Percentiles rank a stretch among this genome's conserved stretches.
Conservation (phyloP, 1,140 invertebrate genomes). For the Aphidius gifuensis region DNA sequence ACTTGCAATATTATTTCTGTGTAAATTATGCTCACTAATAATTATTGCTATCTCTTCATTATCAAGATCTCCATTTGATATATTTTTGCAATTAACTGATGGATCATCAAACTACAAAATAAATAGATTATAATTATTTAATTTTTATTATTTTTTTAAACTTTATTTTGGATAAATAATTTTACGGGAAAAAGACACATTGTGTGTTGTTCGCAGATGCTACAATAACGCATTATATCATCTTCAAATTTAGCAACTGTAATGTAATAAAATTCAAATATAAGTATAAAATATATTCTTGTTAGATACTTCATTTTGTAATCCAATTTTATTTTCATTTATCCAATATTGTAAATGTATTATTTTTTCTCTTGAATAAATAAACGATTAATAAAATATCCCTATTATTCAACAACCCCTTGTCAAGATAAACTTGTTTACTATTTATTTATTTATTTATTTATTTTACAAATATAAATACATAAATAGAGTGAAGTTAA, state of each 20-base stretch:
- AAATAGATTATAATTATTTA: not conserved
- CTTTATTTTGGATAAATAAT: conserved; percentile 18
- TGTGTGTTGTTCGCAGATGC: conserved; percentile 34
- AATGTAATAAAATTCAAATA: conserved; percentile 22
- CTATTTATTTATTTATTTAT: too few species aligned
- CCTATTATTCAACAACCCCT: too few species aligned
- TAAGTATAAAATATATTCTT: conserved; percentile 15
- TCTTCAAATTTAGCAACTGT: conserved; percentile 15
- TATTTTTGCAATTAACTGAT: conserved; percentile 24
- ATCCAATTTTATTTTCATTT: not conserved
- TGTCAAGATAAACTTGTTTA: too few species aligned
- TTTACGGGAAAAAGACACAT: conserved; percentile 38
- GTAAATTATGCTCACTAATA: conserved; percentile 51
- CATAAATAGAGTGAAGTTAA: too few species aligned
- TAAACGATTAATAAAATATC: too few species aligned
- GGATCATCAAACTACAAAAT: conserved; percentile 29
- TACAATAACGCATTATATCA: conserved; percentile 32
- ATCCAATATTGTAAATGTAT: not conserved
- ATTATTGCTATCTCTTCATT: conserved; percentile 33
- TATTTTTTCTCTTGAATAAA: too few species aligned
- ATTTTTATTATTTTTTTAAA: not conserved
- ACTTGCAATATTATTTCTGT: conserved; percentile 52
- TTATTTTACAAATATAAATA: too few species aligned
- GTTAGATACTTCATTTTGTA: conserved; percentile 15
- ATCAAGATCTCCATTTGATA: conserved; percentile 29